phyloP scores from a whole-genome alignment of 2,888 invertebrate species.

The Lamproptera curius region DNA sequence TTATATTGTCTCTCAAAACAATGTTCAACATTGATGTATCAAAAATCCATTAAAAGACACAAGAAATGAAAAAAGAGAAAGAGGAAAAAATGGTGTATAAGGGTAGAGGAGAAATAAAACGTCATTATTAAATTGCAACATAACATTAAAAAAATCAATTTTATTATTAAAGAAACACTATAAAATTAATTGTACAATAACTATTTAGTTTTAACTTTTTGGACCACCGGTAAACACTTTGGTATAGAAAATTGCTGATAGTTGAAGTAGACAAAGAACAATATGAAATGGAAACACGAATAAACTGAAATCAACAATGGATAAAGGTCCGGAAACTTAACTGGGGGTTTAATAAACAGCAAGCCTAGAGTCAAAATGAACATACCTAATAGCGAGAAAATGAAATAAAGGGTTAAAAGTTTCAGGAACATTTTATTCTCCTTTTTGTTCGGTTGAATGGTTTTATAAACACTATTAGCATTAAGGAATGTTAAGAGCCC shows the following conservation, averaged over 20 bases:
- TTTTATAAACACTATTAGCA: slow-evolving; percentile 53
- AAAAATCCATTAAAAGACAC: too few relatives aligned
- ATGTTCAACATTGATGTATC: too few relatives aligned
- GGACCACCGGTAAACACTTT: slow-evolving; percentile 39
- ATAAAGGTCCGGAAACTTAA: slow-evolving; percentile 88
- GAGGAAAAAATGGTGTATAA: neutral
- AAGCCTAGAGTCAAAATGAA: slow-evolving; percentile 76
- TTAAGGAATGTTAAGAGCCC: slow-evolving; percentile 55
- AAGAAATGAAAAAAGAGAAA: too few relatives aligned
- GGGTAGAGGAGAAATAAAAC: too few relatives aligned
- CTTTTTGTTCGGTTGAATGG: slow-evolving; percentile 37
- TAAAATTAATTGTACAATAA: slow-evolving; percentile 22
- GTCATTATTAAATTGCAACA: too few relatives aligned
- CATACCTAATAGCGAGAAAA: slow-evolving; percentile 81
- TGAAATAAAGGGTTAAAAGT: slow-evolving; percentile 52
- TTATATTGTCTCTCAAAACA: too few relatives aligned
- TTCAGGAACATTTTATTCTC: slow-evolving; percentile 46
- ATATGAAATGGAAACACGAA: slow-evolving; percentile 88
- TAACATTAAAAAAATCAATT: too few relatives aligned
- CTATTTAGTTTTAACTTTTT: slow-evolving; percentile 49
- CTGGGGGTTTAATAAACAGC: slow-evolving; percentile 81
- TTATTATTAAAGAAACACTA: too few relatives aligned
- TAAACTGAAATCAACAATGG: slow-evolving; percentile 88
- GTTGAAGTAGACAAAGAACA: slow-evolving; percentile 87
- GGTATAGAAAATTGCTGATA: slow-evolving; percentile 80